phyloP scores from a whole-genome alignment of 2,888 invertebrate genomes.

The Lottia gigantea region DNA sequence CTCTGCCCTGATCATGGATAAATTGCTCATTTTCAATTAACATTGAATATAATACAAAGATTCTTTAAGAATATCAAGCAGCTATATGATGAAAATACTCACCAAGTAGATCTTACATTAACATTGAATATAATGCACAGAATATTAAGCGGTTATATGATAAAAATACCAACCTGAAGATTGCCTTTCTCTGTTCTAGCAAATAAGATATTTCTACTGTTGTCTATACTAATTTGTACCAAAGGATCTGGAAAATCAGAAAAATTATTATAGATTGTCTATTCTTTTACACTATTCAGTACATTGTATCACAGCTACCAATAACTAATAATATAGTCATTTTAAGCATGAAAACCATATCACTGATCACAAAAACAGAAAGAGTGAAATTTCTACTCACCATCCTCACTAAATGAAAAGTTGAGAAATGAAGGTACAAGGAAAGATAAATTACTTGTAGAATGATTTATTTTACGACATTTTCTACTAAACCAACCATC shows the following conservation, averaged over 20 bases:
- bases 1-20: too few relatives aligned
- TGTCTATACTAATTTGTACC: constrained; percentile 86
- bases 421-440: constrained; percentile 90
- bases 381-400: constrained; percentile 43
- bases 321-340: too few relatives aligned
- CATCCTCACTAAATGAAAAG: constrained; percentile 80
- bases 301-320: too few relatives aligned
- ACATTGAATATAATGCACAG: neutral
- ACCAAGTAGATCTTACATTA: too few relatives aligned
- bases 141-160: too few relatives aligned
- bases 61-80: too few relatives aligned
- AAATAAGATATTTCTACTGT: constrained; percentile 88
- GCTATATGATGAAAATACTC: too few relatives aligned
- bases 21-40: too few relatives aligned
- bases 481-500: constrained; percentile 93
- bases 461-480: constrained; percentile 94
- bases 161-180: constrained; percentile 66
- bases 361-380: too few relatives aligned
- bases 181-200: constrained; percentile 88
- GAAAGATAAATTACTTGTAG: constrained; percentile 86
- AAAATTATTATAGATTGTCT: constrained; percentile 11
- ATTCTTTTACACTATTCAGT: too few relatives aligned
- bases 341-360: neutral
- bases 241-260: constrained; percentile 77
- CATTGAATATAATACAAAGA: too few relatives aligned